Percentiles rank a stretch among this genome's conserved stretches.
Conservation (phyloP, 2,113 vertebrate genomes). For the Eulemur macaco region DNA sequence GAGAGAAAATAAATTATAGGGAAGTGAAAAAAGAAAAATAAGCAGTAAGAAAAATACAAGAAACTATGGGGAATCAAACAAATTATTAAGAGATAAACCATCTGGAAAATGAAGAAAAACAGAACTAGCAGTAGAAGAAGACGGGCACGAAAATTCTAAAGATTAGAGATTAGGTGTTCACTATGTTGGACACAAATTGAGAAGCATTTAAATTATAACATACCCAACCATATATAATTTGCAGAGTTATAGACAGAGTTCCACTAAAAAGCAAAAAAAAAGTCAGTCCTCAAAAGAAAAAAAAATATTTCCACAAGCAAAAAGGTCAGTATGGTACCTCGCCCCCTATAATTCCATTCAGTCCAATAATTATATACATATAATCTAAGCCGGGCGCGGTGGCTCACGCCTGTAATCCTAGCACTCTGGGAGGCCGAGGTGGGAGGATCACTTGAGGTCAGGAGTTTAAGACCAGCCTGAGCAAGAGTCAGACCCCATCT, state of each 20-base stretch:
- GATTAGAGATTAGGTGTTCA: background rate
- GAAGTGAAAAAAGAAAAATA: background rate
- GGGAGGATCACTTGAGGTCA: no score
- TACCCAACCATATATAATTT: background rate
- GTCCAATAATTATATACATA: background rate
- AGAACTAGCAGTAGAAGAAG: background rate
- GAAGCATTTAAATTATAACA: background rate
- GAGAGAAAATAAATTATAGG: background rate
- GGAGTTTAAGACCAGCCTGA: no score
- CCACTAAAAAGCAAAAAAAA: background rate
- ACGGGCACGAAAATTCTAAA: background rate
- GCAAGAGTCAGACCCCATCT: no score
- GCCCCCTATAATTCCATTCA: background rate
- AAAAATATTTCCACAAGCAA: background rate
- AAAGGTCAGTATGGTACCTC: background rate
- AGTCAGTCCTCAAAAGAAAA: background rate
- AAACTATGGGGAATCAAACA: background rate
- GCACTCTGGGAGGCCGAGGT: no score
- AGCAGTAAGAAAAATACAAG: background rate
- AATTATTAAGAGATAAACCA: background rate
- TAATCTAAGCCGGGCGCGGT: background rate
- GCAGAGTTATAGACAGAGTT: background rate
- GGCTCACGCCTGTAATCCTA: no score
- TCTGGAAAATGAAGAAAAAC: background rate
- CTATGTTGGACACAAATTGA: slow-evolving; percentile 1